Evolutionary conservation across 2,888 invertebrate species (phyloP).

Genomic region (Eurytoma californica): DNA sequence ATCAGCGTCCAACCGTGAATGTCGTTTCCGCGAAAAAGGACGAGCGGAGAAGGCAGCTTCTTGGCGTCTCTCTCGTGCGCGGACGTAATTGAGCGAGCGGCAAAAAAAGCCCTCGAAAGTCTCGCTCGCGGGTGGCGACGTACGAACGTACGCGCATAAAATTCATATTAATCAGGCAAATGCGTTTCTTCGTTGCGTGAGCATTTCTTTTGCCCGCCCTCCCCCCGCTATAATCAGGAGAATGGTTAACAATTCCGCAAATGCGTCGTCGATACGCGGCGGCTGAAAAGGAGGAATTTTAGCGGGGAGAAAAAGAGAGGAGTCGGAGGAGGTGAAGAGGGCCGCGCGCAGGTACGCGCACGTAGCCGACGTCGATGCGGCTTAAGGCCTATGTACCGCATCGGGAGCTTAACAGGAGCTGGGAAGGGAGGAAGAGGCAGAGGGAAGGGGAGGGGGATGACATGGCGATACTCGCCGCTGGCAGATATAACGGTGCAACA

Average conservation of each 20-base stretch:
- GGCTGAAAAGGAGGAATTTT: not conserved
- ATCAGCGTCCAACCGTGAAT: too few species aligned
- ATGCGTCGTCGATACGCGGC: slow-evolving; percentile 58
- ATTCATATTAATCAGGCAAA: slow-evolving; percentile 53
- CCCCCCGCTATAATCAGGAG: slow-evolving; percentile 27
- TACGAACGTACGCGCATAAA: slow-evolving; percentile 24
- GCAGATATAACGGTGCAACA: slow-evolving; percentile 52
- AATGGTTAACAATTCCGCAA: slow-evolving; percentile 46
- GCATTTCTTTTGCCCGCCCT: slow-evolving; percentile 11
- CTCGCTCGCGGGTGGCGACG: slow-evolving; percentile 25
- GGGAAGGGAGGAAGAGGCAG: slow-evolving; percentile 33
- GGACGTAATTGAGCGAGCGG: not conserved
- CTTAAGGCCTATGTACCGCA: slow-evolving; percentile 71
- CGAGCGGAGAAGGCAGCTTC: too few species aligned
- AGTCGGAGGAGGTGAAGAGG: slow-evolving; percentile 6
- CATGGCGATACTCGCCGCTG: slow-evolving; percentile 29
- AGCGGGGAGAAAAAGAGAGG: slow-evolving; percentile 35
- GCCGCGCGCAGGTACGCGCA: slow-evolving; percentile 17
- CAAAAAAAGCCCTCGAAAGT: not conserved
- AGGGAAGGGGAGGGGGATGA: slow-evolving; percentile 45
- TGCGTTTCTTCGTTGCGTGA: slow-evolving; percentile 48
- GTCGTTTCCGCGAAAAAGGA: too few species aligned
- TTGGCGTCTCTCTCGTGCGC: not conserved
- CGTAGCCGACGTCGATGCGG: slow-evolving; percentile 66
- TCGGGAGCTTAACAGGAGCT: slow-evolving; percentile 65